phyloP scores from a whole-genome alignment of 2,113 vertebrate genomes.

The Ophthalmolycus amberensis region DNA sequence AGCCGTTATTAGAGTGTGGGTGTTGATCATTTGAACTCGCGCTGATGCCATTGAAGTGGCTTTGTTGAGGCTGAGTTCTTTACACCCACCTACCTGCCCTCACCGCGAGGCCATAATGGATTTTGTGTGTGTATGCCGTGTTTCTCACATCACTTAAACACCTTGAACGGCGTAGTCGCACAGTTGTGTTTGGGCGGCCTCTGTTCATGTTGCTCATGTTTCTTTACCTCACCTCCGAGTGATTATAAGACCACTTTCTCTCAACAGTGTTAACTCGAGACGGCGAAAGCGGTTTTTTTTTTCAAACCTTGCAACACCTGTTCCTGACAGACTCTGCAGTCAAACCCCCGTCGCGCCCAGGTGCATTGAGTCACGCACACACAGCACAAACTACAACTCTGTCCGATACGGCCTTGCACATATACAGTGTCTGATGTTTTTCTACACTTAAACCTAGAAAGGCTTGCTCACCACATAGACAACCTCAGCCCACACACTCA shows the following conservation, averaged over 20 bases:
- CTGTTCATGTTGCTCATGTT: not conserved
- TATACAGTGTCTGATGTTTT: constrained; percentile 37
- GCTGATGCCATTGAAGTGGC: constrained; percentile 55
- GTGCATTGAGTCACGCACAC: constrained; percentile 27
- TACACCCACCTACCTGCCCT: constrained; percentile 59
- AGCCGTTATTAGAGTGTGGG: constrained; percentile 64
- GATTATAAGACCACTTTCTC: not conserved
- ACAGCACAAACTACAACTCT: constrained; percentile 40
- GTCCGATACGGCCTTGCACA: constrained; percentile 23
- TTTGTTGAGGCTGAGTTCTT: constrained; percentile 35
- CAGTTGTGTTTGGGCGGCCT: constrained; percentile 4
- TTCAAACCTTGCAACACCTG: constrained; percentile 57
- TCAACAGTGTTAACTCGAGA: not conserved
- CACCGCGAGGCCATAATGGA: constrained; percentile 54
- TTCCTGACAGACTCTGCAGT: constrained; percentile 53
- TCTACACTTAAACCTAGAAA: constrained; percentile 33
- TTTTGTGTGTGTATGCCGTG: constrained; percentile 20
- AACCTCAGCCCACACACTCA: constrained; percentile 45
- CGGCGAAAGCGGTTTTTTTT: not conserved
- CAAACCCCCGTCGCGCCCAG: constrained; percentile 44
- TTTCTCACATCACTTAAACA: constrained; percentile 34
- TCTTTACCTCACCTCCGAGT: not conserved
- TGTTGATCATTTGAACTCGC: constrained; percentile 56
- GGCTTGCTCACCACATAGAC: constrained; percentile 44
- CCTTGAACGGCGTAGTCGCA: constrained; percentile 14